Conservation (phyloP, 2,113 vertebrate species). For the Notechis scutatus region DNA sequence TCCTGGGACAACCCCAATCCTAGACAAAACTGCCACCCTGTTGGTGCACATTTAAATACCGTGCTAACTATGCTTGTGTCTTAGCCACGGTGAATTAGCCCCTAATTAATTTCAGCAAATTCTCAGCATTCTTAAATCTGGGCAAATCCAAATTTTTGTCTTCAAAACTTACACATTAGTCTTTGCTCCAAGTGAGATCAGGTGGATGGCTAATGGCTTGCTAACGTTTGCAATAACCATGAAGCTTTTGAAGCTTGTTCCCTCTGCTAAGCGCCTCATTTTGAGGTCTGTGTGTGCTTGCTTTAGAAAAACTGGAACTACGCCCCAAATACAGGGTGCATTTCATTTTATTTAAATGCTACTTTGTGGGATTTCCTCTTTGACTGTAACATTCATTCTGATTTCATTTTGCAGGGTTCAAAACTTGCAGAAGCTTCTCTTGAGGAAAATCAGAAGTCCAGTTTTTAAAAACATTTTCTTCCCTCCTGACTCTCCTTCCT, state of each 20-base stretch:
- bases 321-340: background rate
- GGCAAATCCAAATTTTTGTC: background rate
- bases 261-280: background rate
- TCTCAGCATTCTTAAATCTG: background rate
- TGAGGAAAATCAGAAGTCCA: slow-evolving; percentile 9
- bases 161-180: background rate
- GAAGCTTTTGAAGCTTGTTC: background rate
- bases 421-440: slow-evolving; percentile 42
- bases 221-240: background rate
- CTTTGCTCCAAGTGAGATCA: background rate
- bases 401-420: slow-evolving; percentile 56
- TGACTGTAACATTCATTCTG: slow-evolving; percentile 45
- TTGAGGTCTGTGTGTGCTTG: background rate
- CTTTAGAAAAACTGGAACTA: background rate
- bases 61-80: too few relatives aligned
- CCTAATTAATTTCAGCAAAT: background rate
- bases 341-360: background rate
- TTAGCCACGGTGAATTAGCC: background rate
- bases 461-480: background rate
- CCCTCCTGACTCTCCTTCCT: background rate
- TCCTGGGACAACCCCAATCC: too few relatives aligned
- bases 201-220: background rate
- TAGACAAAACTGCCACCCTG: too few relatives aligned
- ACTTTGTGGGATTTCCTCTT: slow-evolving; percentile 19
- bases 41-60: background rate